Evolutionary conservation across 2,888 invertebrate genomes (phyloP).

Genomic region (Parnassius orleans): DNA sequence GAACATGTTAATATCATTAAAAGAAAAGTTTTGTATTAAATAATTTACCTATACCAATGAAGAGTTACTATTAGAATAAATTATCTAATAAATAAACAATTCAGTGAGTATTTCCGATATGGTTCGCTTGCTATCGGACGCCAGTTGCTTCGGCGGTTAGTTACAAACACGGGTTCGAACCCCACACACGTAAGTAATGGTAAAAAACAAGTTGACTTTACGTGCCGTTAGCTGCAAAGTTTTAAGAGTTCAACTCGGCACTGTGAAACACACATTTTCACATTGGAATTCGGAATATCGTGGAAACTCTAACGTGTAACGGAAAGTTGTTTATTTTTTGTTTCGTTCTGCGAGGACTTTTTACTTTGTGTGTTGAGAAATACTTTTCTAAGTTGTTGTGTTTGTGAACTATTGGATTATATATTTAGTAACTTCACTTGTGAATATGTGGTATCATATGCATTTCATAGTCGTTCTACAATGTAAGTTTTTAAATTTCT

Average conservation of each 20-base stretch:
- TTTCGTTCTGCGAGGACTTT: constrained; percentile 6
- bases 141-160: constrained; percentile 72
- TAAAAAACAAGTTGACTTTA: constrained; percentile 29
- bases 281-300: constrained; percentile 23
- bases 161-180: constrained; percentile 66
- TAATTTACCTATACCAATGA: no score
- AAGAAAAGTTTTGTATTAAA: no score
- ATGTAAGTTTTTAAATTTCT: constrained; percentile 27
- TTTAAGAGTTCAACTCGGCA: constrained; percentile 29
- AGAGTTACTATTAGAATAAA: constrained; percentile 48
- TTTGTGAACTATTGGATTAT: constrained; percentile 14
- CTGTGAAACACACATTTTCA: constrained; percentile 29
- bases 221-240: constrained; percentile 32
- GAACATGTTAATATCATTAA: no score
- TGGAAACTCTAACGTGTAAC: background rate
- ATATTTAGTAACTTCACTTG: background rate
- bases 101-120: constrained; percentile 65
- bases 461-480: constrained; percentile 31
- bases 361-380: constrained; percentile 6
- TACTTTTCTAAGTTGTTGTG: constrained; percentile 14
- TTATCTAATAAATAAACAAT: constrained; percentile 65
- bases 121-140: constrained; percentile 67
- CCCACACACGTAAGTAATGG: constrained; percentile 67
- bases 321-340: constrained; percentile 19
- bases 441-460: background rate